phyloP scores from a whole-genome alignment of 2,888 invertebrate species.

The Leptopterna dolabrata region DNA sequence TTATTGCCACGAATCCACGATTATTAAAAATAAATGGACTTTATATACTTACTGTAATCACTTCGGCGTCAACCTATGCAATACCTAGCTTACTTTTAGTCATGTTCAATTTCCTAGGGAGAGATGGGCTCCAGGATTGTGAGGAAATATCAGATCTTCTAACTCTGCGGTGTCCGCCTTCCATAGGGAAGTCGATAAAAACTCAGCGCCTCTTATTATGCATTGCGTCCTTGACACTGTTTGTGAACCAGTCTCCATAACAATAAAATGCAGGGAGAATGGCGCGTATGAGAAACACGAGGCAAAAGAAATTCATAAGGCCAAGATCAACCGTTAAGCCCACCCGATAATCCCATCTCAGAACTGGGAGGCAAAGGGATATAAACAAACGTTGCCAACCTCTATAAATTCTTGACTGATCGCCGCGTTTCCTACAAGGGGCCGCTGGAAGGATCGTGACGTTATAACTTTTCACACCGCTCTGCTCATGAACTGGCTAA shows the following conservation, averaged over 20 bases:
- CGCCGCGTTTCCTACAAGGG: not conserved
- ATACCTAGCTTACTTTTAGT: too few species aligned
- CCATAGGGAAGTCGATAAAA: too few species aligned
- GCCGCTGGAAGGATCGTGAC: not conserved
- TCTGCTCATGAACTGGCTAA: not conserved
- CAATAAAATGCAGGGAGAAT: not conserved
- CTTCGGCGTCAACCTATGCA: too few species aligned
- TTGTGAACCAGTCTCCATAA: not conserved
- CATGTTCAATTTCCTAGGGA: too few species aligned
- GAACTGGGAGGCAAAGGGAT: not conserved
- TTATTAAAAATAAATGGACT: too few species aligned
- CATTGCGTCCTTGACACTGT: not conserved
- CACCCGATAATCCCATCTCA: not conserved
- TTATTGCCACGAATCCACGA: too few species aligned
- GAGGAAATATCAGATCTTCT: too few species aligned
- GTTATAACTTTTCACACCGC: not conserved
- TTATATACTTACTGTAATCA: too few species aligned
- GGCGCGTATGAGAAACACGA: not conserved
- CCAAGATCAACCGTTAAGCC: not conserved
- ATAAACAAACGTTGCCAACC: not conserved
- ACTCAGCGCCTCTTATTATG: not conserved
- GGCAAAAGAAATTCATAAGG: not conserved
- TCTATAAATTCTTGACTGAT: not conserved
- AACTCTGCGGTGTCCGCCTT: too few species aligned
- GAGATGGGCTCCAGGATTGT: too few species aligned